Base-by-base conservation (phyloP, 1,140 invertebrate genomes). In the Gerris buenoi region DNA sequence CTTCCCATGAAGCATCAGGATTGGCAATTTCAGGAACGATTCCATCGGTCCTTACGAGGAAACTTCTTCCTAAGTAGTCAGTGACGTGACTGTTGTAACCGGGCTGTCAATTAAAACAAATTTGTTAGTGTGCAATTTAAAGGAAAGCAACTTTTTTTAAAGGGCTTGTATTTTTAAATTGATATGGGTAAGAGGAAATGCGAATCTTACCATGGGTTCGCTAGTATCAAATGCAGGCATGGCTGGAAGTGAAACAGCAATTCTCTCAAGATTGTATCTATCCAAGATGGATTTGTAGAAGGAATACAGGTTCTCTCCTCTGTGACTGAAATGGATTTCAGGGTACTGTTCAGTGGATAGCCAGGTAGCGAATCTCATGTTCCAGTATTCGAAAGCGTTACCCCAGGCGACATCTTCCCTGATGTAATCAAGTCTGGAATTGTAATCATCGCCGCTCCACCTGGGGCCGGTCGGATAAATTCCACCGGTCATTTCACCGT, bases 371-470 rank as follows among this genome's bases (percentile, higher is more conserved):
- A 86, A 76, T 27, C 84, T 46, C 33, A 46, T 46, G 33, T 5
- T 10, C 33, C 33, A 46, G 33, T 46, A 46, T 5, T 46, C 33
- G 33, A 46, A 46, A 10, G 33, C 5, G 18, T 46, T 46, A 46
- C 5, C 33, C 18, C 5, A 46, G 5, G 5, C 86, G 70, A 87
- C 80, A 72, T 87, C 86, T 76, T 88, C 85, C 25, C 81, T 81
- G 72, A 85, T 86, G 71, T 87, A 88, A 67, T 82, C 79, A 25
- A 88, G 67, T 63, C 25, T 63, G 23, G 27, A 63, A 10, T 46
- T 5, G 33, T 10, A 46, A 18, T 46, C 33, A 82, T 63, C 25
- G 61, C 23, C 27, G 25, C 26, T 25, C 23, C 23, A 27, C 23
- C 27, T 63, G n/a, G 23, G 27, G 23, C 27, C 5, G 2, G 61